Evolutionary conservation across 2,113 vertebrate species (phyloP), one percentile per base, ranked within the genome.

Genomic region (Tor tambroides): DNA sequence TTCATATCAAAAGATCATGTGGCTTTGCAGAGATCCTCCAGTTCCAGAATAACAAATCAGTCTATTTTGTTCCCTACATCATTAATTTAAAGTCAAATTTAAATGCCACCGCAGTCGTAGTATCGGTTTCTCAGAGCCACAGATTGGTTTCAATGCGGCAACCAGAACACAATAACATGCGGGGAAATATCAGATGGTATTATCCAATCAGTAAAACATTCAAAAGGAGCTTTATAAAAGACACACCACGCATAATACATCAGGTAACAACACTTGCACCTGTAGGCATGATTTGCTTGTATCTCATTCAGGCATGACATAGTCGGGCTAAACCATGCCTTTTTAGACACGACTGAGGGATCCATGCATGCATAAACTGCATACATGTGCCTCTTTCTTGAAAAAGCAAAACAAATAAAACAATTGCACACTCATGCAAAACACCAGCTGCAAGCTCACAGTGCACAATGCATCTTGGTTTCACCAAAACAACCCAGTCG

Each of bases 351-450:
- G 75, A 65, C 79, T 56, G 75, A 85, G 54, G 46, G 86, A 89
- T 76, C 89, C 90, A 93, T 87, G 86, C 89, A 92, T 89, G 86
- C 87, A 82, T 92, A 90, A 89, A 87, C 87, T 89, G 80, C 91
- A 89, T 82, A 86, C 90, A 91, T 91, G 91, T 88, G 86, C 85
- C 85, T 92, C 89, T 84, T 80, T 91, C 89, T 90, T 89, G 49
- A 85, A 88, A 90, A 94, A 92, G 71, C 43, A 90, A 51, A 51
- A 51, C 49, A 51, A 76, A 43, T 10, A 75, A 41, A 79, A 80
- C 89, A 56, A 89, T 91, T 93, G 91, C 93, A 61, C 93, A 94
- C 91, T 94, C 94, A 95, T 95, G 94, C 95, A 95, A 94, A 95
- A 94, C 94, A 95, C 92, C 92, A 93, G 91, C 92, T 94, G 92